These are phyloP conservation scores for Sminthopsis crassicaudata DNA, from an alignment of 2,113 vertebrate genomes.

Conservation along the genomic window DNA sequence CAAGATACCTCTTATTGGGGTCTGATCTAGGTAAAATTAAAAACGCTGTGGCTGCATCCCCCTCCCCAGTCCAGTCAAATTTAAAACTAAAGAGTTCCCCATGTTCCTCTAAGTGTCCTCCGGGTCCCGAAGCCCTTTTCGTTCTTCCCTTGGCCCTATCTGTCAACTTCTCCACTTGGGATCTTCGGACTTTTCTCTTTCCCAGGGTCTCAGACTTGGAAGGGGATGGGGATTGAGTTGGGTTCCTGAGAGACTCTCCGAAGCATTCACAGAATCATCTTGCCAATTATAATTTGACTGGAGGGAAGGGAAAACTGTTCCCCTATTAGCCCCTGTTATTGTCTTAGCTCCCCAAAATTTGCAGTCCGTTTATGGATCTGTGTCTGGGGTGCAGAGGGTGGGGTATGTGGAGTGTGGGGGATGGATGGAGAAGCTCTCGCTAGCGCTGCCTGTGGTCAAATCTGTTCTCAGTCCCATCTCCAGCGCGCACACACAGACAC, in stretches of 20 bases:
- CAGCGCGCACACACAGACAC: constrained; percentile 87
- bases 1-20: not conserved
- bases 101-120: constrained; percentile 1
- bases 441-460: constrained; percentile 95
- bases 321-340: not conserved
- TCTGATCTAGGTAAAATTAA: constrained; percentile 12
- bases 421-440: constrained; percentile 86
- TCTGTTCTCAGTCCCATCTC: constrained; percentile 90
- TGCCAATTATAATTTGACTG: constrained; percentile 11
- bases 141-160: constrained; percentile 42
- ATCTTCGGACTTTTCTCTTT: constrained; percentile 33
- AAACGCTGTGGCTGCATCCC: constrained; percentile 41
- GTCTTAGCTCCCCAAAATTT: constrained; percentile 61
- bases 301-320: constrained; percentile 13
- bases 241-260: constrained; percentile 52
- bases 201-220: constrained; percentile 25
- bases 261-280: constrained; percentile 58
- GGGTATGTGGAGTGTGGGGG: constrained; percentile 67
- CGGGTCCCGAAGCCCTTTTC: not conserved
- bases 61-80: constrained; percentile 26
- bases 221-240: constrained; percentile 45
- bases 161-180: constrained; percentile 19
- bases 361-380: constrained; percentile 63
- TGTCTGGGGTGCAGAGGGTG: constrained; percentile 74
- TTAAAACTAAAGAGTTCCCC: constrained; percentile 40